Base-by-base conservation (phyloP, 2,113 vertebrate species). In the Pangasianodon gigas region DNA sequence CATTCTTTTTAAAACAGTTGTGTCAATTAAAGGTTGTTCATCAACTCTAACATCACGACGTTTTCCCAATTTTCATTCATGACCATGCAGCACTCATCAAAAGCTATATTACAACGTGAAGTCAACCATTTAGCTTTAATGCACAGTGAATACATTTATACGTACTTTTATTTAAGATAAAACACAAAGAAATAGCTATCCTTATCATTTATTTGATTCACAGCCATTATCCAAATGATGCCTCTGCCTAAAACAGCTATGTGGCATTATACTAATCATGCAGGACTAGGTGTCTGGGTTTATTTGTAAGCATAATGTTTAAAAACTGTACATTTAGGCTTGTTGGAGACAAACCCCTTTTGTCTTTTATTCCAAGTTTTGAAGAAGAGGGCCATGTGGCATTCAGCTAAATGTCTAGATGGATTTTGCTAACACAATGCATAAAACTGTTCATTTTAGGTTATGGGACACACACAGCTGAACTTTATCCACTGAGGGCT, bases 401-500 rank as follows among this genome's bases (percentile, higher is more conserved):
- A 77, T 48, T 80, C 10, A 79, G 24, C 6, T 51, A 51, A 14
- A 52, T 3, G 13, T 52, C 6, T 52, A 29, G 46, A 54, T 54
- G 26, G 2, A 52, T n/a, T 80, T 16, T 80, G 77, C 24, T n/a
- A 32, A 54, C 48, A 32, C 6, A 9, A 52, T 32, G 7, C 51
- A 81, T 54, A 54, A 32, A 54, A 19, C 8, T 18, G 6, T 56
- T 37, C 16, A 21, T 54, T 80, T 5, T 32, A 54, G 48, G n/a
- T 82, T n/a, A 48, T 29, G 37, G 21, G 19, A 80, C 26, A 74
- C 29, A 48, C 32, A 16, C n/a, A 2, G n/a, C 48, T 84, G 56
- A 89, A 86, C 90, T 89, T 87, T 90, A 46, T 86, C 16, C 84
- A 71, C 58, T 54, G 84, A 65, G 75, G 86, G 81, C 71, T 81